phyloP scores from a whole-genome alignment of 2,888 invertebrate genomes.

The Cosmopolites sordidus region DNA sequence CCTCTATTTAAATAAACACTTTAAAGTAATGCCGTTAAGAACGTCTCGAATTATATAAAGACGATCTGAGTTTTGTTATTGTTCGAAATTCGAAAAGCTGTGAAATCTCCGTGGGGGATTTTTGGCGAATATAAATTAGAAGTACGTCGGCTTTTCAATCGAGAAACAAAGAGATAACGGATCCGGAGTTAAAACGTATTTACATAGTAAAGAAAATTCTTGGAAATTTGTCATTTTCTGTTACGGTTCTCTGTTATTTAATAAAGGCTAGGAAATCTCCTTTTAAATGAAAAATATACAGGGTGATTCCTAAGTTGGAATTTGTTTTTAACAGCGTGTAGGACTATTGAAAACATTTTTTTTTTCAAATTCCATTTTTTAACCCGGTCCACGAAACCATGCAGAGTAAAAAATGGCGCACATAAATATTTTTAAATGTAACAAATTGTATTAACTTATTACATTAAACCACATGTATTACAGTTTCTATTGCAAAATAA shows the following conservation, averaged over 20 bases:
- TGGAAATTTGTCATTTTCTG: conserved; percentile 22
- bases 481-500: no score
- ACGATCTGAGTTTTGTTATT: conserved; percentile 42
- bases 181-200: conserved; percentile 26
- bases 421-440: no score
- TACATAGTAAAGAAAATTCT: conserved; percentile 22
- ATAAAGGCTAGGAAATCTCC: conserved; percentile 9
- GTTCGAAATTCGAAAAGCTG: conserved; percentile 41
- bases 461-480: no score
- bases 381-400: no score
- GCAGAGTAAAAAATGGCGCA: no score
- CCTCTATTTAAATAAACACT: conserved; percentile 46
- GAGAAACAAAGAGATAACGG: conserved; percentile 39
- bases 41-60: conserved; percentile 41
- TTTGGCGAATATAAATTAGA: conserved; percentile 46
- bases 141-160: conserved; percentile 43
- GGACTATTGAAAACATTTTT: no score
- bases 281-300: conserved; percentile 11
- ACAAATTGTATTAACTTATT: no score
- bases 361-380: no score
- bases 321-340: no score
- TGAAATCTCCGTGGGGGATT: conserved; percentile 37
- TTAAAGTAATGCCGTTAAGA: conserved; percentile 44
- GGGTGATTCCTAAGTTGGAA: no score
- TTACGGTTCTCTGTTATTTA: conserved; percentile 7